Conservation (phyloP, 92 coral and sea anemone species). For the Ricordea florida region DNA sequence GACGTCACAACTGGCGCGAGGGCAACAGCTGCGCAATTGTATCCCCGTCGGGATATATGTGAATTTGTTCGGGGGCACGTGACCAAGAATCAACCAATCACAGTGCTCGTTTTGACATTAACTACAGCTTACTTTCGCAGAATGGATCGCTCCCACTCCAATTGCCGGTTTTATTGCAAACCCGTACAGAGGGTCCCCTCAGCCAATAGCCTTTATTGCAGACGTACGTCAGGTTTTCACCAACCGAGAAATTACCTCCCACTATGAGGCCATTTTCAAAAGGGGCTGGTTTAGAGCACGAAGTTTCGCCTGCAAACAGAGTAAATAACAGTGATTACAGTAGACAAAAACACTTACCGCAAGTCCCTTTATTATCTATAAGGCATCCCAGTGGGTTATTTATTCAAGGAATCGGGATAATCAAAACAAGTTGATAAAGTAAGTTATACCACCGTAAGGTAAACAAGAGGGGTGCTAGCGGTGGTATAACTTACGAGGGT, state of each 20-base stretch:
- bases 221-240: slow-evolving; percentile 43
- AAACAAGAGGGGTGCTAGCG: too few relatives aligned
- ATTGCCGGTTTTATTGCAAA: slow-evolving; percentile 64
- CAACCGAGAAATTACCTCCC: slow-evolving; percentile 68
- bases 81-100: too few relatives aligned
- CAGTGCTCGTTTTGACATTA: too few relatives aligned
- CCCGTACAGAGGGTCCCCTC: slow-evolving; percentile 47
- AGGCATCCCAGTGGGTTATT: too few relatives aligned
- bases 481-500: too few relatives aligned
- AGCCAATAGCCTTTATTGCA: slow-evolving; percentile 73
- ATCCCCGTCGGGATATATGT: too few relatives aligned
- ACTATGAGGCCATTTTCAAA: slow-evolving; percentile 63
- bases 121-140: slow-evolving; percentile 73
- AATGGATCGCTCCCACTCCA: slow-evolving; percentile 61
- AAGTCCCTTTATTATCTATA: not conserved
- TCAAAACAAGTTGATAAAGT: too few relatives aligned
- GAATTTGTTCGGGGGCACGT: too few relatives aligned
- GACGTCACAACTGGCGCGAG: too few relatives aligned
- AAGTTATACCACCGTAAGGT: too few relatives aligned
- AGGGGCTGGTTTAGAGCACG: slow-evolving; percentile 47
- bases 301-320: slow-evolving; percentile 54
- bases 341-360: not conserved
- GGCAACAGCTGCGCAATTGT: too few relatives aligned
- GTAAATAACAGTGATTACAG: not conserved
- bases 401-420: too few relatives aligned